A percentile compares a stretch with the other conserved stretches of the same genome.
phyloP scores from a whole-genome alignment of 2,113 vertebrate genomes.

The Neodontobutis hainanensis region DNA sequence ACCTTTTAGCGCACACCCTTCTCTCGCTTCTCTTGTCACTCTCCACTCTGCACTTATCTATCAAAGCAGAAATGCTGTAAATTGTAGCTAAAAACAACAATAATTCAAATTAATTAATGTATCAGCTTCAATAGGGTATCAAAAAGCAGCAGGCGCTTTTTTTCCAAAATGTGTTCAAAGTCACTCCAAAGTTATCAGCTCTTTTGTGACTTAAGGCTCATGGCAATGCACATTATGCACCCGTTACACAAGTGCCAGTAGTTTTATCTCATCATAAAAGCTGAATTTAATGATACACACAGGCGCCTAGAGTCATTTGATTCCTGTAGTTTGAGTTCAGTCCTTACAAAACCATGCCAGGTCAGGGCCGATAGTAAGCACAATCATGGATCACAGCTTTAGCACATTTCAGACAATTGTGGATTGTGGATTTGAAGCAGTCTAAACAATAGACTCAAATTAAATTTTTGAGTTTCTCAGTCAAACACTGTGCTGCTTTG shows the following conservation, averaged over 20 bases:
- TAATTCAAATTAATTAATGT: conserved; percentile 70
- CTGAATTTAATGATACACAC: conserved; percentile 72
- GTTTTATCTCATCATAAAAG: conserved; percentile 73
- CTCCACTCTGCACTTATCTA: conserved; percentile 49
- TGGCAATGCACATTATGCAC: conserved; percentile 67
- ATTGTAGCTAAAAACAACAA: conserved; percentile 67
- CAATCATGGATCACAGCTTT: conserved; percentile 69
- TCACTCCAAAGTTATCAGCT: conserved; percentile 75
- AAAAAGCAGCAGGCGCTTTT: conserved; percentile 69
- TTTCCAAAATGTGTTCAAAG: conserved; percentile 67
- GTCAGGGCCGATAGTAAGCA: conserved; percentile 68
- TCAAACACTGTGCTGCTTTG: conserved; percentile 61
- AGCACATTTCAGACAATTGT: conserved; percentile 73
- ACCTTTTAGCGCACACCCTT: conserved; percentile 21
- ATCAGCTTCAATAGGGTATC: conserved; percentile 71
- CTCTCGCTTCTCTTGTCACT: conserved; percentile 28
- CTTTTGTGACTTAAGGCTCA: conserved; percentile 68
- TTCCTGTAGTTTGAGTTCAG: conserved; percentile 61
- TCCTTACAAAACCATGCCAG: conserved; percentile 66
- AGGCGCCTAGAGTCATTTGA: conserved; percentile 65
- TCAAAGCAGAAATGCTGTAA: conserved; percentile 57
- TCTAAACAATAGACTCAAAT: conserved; percentile 76
- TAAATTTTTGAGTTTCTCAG: conserved; percentile 74
- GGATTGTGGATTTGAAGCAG: conserved; percentile 73
- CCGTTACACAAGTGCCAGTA: conserved; percentile 52